Percentiles rank a stretch among this genome's conserved stretches.
Evolutionary conservation across 1,140 invertebrate genomes (phyloP).

Genomic region (Maconellicoccus hirsutus): DNA sequence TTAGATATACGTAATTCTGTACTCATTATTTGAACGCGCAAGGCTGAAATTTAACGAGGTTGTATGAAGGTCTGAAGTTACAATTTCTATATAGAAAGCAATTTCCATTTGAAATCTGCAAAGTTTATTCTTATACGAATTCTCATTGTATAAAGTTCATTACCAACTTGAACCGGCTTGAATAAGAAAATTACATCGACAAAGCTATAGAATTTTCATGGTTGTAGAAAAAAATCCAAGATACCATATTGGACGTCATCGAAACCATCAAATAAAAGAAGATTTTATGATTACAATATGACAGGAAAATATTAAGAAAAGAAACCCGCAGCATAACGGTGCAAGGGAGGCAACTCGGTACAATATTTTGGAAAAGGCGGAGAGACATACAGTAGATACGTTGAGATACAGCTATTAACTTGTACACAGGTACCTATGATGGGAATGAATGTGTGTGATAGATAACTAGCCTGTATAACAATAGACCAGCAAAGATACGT

Average conservation of each 20-base stretch:
- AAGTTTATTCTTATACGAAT: no score
- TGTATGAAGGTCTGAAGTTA: no score
- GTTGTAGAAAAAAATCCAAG: neutral
- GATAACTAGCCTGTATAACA: neutral
- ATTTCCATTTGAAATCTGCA: no score
- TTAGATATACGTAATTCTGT: no score
- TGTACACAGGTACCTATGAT: neutral
- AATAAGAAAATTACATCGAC: neutral
- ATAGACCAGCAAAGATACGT: slow-evolving; percentile 3
- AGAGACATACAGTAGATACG: neutral
- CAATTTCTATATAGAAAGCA: no score
- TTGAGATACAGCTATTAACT: slow-evolving; percentile 4
- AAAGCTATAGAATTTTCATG: neutral
- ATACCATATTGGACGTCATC: neutral
- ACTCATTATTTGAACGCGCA: no score
- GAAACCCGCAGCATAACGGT: neutral
- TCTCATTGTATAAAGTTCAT: no score
- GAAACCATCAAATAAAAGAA: neutral
- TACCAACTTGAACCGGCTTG: no score
- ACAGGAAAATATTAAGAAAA: neutral
- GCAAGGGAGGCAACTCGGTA: neutral
- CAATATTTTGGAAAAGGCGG: neutral
- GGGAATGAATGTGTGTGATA: slow-evolving; percentile 4
- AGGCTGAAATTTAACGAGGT: no score
- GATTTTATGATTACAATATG: neutral